Evolutionary conservation across 2,888 invertebrate species (phyloP), one percentile per base, ranked within the genome.

Genomic region (Dermolepida albohirtum): DNA sequence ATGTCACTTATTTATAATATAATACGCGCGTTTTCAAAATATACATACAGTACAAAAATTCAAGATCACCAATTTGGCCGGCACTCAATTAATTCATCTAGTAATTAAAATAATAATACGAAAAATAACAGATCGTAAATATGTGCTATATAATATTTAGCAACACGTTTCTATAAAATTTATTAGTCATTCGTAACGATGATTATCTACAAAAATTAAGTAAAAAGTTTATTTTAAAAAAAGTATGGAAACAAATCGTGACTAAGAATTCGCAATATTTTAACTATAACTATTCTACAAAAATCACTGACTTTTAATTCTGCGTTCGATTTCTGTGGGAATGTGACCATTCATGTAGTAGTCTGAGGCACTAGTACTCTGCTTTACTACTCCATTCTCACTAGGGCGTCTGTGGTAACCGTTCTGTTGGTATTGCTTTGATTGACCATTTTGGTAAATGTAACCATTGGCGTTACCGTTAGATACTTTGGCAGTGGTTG

Each of bases 291-390:
- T 17, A 22, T 40, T 57, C 22, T 16, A 22, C 43, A 47, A 65
- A 44, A 43, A 74, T 80, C 80, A 80, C 72, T 80, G 77, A 70
- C 77, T 74, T 66, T 79, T 80, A 68, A 78, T 75, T 75, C 80
- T 80, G 68, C 79, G 79, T 72, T 79, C 77, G 66, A 80, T 63
- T 39, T 79, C 78, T 6, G 76, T 70, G 51, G 79, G 71, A 64
- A 73, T 67, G 69, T 84, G 83, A 66, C 85, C 86, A 75, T 86
- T 86, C 64, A 86, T 82, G 73, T 87, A 86, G 74, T 86, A 86
- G 74, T 86, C 86, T 29, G 85, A 85, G 11, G 85, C 84, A 74
- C 74, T 75, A 41, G 73, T 78, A 17, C 49, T 66, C 44, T 52
- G 57, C 16, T 44, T 51, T 10, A 50, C 62, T 14, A 70, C 69